Conservation (phyloP, 2,113 vertebrate genomes). For the Hyperopisus bebe region DNA sequence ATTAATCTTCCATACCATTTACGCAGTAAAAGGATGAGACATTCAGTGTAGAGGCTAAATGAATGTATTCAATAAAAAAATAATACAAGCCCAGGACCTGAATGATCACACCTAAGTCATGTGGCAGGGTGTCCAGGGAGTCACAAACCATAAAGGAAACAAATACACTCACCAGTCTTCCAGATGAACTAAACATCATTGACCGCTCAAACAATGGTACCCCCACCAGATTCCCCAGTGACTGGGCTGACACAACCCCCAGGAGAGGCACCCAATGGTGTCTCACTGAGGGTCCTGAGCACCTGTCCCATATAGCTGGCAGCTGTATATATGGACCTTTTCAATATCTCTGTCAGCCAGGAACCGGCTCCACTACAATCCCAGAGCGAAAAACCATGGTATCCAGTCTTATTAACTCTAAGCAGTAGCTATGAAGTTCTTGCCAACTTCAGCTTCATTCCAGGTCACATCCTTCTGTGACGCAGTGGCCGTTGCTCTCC, state of each 20-base stretch:
- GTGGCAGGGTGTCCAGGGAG: neutral
- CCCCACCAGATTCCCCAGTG: neutral
- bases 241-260: neutral
- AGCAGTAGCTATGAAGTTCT: neutral
- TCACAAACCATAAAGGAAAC: neutral
- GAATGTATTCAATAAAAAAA: neutral
- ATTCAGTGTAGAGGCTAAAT: neutral
- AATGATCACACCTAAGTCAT: neutral
- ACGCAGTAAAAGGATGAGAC: neutral
- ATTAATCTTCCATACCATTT: neutral
- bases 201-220: neutral
- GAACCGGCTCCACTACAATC: neutral
- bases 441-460: neutral
- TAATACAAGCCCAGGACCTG: neutral
- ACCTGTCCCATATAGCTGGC: neutral
- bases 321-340: neutral
- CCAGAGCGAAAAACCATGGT: neutral
- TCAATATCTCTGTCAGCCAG: neutral
- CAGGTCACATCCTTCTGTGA: neutral
- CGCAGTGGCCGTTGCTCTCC: neutral
- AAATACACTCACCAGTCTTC: neutral
- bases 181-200: neutral
- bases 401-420: neutral
- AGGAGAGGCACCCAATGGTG: neutral
- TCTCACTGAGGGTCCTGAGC: neutral